phyloP scores from a whole-genome alignment of 2,888 invertebrate species.

The Ornithoptera priamus region DNA sequence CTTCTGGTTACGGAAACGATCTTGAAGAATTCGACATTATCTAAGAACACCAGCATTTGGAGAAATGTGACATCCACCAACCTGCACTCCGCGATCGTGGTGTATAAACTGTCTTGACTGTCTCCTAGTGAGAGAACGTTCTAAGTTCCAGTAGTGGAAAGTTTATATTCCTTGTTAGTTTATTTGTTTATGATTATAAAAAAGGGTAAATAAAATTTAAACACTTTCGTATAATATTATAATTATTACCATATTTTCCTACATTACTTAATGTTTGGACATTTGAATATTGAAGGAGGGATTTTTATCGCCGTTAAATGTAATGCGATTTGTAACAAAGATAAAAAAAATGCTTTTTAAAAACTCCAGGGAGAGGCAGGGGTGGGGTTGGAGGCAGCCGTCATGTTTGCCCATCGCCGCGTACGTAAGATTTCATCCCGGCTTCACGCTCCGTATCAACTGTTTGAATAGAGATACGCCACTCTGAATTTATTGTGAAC shows the following conservation, averaged over 20 bases:
- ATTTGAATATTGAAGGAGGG: background rate
- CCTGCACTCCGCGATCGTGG: too few relatives aligned
- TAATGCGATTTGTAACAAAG: conserved; percentile 26
- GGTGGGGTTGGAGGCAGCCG: conserved; percentile 36
- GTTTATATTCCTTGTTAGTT: too few relatives aligned
- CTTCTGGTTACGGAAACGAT: too few relatives aligned
- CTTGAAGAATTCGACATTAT: too few relatives aligned
- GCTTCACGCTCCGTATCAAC: conserved; percentile 70
- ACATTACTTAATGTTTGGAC: background rate
- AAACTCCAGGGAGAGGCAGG: conserved; percentile 35
- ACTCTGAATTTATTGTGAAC: conserved; percentile 73
- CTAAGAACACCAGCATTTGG: too few relatives aligned
- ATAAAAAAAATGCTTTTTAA: conserved; percentile 21
- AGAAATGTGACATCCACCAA: too few relatives aligned
- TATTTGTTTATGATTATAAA: too few relatives aligned
- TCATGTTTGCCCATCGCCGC: conserved; percentile 68
- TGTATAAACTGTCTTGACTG: too few relatives aligned
- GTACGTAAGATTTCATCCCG: conserved; percentile 64
- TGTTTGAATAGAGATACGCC: conserved; percentile 78
- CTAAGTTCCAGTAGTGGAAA: too few relatives aligned
- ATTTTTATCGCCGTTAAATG: conserved; percentile 11
- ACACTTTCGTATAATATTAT: background rate
- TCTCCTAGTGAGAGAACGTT: too few relatives aligned
- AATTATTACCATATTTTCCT: background rate
- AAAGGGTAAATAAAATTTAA: too few relatives aligned